phyloP scores from a whole-genome alignment of 92 coral and sea anemone species.

The Meandrina meandrites region DNA sequence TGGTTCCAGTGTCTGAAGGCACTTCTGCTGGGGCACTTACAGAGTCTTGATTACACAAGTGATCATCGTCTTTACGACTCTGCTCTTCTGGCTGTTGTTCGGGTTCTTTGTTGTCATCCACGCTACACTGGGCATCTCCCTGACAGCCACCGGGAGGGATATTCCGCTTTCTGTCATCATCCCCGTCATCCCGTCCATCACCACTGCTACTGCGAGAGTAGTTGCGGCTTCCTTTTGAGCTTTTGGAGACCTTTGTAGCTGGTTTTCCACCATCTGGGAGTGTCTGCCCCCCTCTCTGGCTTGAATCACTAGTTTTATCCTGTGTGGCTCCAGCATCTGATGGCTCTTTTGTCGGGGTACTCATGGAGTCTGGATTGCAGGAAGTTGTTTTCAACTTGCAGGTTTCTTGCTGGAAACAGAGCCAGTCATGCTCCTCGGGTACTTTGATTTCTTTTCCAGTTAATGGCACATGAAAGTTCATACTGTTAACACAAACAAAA shows the following conservation, averaged over 20 bases:
- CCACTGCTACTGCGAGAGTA: conserved; percentile 3
- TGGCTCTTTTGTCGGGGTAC: not conserved
- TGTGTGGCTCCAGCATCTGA: conserved; percentile 11
- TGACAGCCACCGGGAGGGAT: conserved; percentile 3
- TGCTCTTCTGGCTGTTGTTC: not conserved
- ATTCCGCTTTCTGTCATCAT: not conserved
- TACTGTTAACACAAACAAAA: not conserved
- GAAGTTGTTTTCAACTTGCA: no score
- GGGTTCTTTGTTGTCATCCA: not conserved
- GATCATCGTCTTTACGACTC: not conserved
- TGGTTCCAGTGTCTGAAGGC: conserved; percentile 13
- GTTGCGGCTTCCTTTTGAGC: not conserved
- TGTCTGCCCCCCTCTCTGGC: not conserved
- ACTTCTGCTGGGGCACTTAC: not conserved
- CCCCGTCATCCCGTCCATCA: conserved; percentile 32
- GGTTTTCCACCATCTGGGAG: not conserved
- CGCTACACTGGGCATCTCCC: not conserved
- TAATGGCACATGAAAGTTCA: not conserved
- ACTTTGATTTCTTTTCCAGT: conserved; percentile 9
- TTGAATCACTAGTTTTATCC: not conserved
- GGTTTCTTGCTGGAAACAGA: not conserved
- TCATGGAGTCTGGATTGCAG: not conserved
- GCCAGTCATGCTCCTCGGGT: conserved; percentile 28
- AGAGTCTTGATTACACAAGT: not conserved
- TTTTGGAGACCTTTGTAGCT: not conserved